A percentile compares a stretch with the other conserved stretches of the same genome.
Conservation (phyloP, 2,888 invertebrate species). For the Callyntrura sp. region DNA sequence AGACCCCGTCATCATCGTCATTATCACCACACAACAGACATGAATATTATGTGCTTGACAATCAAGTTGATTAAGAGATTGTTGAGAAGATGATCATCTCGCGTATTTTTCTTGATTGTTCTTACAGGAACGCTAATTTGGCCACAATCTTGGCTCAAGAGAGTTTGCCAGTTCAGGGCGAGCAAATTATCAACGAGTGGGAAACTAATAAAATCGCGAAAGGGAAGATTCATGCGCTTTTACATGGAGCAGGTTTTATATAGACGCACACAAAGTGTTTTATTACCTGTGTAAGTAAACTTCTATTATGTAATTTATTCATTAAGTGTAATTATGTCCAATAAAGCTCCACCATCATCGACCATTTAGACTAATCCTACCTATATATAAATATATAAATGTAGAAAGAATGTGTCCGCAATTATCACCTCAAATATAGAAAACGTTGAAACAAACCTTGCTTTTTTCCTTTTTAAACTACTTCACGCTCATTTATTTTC, state of each 20-base stretch:
- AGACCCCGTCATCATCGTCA: conserved; percentile 1
- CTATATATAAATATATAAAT: no score
- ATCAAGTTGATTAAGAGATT: conserved; percentile 62
- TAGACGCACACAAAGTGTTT: conserved; percentile 21
- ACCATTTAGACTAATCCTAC: conserved; percentile 50
- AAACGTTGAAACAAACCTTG: neutral
- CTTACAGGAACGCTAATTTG: conserved; percentile 75
- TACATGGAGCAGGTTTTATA: conserved; percentile 83
- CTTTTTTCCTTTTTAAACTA: neutral
- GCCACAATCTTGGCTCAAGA: conserved; percentile 82
- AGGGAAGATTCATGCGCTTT: conserved; percentile 81
- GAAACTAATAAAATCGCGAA: conserved; percentile 83
- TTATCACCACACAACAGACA: neutral
- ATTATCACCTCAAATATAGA: conserved; percentile 17
- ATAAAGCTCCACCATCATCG: conserved; percentile 46
- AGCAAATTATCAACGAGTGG: conserved; percentile 81
- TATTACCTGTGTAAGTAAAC: conserved; percentile 54
- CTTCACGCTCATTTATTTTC: conserved; percentile 12
- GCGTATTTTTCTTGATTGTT: conserved; percentile 49
- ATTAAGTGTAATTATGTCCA: conserved; percentile 60
- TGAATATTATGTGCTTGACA: neutral
- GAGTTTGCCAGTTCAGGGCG: conserved; percentile 82
- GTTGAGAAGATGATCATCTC: conserved; percentile 47
- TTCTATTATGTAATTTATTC: conserved; percentile 65
- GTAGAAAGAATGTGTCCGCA: conserved; percentile 34